Evolutionary conservation across 2,888 invertebrate species (phyloP).

Genomic region (Anagyrus pseudococci): DNA sequence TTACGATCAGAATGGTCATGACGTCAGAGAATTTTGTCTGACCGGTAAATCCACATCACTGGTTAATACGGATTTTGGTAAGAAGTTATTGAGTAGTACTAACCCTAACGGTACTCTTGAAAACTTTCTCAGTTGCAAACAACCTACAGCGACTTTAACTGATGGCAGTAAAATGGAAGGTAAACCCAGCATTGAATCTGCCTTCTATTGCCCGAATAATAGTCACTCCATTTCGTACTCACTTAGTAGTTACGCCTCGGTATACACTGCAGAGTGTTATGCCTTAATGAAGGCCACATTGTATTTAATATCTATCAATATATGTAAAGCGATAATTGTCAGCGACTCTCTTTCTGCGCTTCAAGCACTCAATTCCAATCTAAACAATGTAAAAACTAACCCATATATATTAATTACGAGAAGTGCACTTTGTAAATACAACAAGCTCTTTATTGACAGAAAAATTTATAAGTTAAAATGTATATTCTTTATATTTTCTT

Average conservation of each 20-base stretch:
- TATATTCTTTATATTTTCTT: too few relatives aligned
- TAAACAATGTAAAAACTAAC: background rate
- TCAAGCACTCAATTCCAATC: background rate
- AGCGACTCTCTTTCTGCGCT: background rate
- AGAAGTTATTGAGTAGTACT: too few relatives aligned
- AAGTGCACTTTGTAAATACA: background rate
- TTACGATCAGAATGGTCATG: background rate
- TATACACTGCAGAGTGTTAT: background rate
- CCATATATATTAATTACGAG: background rate
- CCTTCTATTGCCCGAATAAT: background rate
- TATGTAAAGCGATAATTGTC: background rate
- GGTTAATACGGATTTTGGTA: background rate
- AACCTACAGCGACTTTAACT: background rate
- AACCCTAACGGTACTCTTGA: background rate
- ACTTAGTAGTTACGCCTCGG: too few relatives aligned
- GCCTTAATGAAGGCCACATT: background rate
- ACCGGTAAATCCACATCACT: background rate
- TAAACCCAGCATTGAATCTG: background rate
- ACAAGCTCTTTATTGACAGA: background rate
- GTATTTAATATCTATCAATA: background rate
- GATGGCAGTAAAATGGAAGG: background rate
- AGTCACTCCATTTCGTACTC: background rate
- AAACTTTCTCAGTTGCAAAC: background rate
- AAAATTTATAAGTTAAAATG: too few relatives aligned
- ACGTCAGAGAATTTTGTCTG: background rate